These are phyloP conservation scores for Lutraria rhynchaena DNA, from an alignment of 1,140 invertebrate species.

Conservation along the genomic window DNA sequence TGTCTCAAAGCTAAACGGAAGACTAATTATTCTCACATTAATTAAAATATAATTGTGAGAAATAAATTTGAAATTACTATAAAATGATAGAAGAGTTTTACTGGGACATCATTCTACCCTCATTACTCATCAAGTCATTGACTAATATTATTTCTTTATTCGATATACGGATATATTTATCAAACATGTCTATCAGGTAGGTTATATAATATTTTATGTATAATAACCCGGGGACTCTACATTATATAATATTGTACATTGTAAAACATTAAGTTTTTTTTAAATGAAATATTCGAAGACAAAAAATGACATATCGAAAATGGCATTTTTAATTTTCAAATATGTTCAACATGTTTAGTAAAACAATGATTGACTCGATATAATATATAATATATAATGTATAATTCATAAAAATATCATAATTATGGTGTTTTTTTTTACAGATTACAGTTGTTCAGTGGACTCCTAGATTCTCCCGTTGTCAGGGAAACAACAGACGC, in stretches of 20 bases:
- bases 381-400: background rate
- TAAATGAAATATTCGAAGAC: background rate
- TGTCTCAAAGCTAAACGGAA: background rate
- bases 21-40: background rate
- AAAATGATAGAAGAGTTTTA: background rate
- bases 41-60: background rate
- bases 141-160: no score
- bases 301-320: background rate
- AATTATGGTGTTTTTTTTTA: no score
- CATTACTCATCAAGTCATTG: no score
- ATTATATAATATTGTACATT: background rate
- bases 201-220: no score
- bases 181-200: no score
- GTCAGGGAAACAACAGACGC: slow-evolving; percentile 6
- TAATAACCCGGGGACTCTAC: background rate
- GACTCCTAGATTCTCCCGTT: background rate
- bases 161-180: no score
- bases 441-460: slow-evolving; percentile 22
- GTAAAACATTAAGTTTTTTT: background rate
- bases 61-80: background rate
- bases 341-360: background rate
- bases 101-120: no score
- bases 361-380: background rate
- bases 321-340: background rate
- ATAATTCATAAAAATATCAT: no score